Conservation (phyloP, 2,888 invertebrate genomes). For the Oscheius sp. region DNA sequence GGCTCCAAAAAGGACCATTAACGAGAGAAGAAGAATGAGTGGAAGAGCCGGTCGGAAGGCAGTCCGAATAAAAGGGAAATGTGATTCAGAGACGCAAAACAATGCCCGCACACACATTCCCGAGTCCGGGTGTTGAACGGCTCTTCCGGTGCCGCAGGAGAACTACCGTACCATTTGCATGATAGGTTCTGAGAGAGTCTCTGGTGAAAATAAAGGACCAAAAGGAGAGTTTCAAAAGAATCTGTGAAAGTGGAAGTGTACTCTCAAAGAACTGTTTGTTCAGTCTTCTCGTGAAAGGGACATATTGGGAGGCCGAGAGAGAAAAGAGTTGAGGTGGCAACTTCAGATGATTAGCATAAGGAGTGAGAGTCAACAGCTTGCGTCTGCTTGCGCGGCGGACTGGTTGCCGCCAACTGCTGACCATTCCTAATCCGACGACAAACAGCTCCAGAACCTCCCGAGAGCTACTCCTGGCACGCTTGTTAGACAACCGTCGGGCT, state of each 20-base stretch:
- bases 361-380: constrained; percentile 31
- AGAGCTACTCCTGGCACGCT: background rate
- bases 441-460: constrained; percentile 28
- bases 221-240: no score
- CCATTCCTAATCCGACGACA: constrained; percentile 38
- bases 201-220: no score
- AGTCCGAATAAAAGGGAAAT: constrained; percentile 26
- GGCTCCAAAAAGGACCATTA: constrained; percentile 5
- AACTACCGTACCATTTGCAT: no score
- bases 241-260: no score
- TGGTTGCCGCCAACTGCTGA: constrained; percentile 37
- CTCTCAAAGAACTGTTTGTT: no score
- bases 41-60: constrained; percentile 24
- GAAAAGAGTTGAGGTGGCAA: background rate
- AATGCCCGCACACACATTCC: constrained; percentile 8
- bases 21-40: background rate
- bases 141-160: no score
- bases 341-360: constrained; percentile 35
- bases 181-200: no score
- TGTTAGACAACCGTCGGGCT: no score
- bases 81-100: constrained; percentile 17
- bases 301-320: background rate
- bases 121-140: no score
- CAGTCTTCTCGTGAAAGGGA: no score
- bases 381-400: constrained; percentile 17